Base-by-base conservation (phyloP, 1,140 invertebrate species). In the Calliphora vicina region DNA sequence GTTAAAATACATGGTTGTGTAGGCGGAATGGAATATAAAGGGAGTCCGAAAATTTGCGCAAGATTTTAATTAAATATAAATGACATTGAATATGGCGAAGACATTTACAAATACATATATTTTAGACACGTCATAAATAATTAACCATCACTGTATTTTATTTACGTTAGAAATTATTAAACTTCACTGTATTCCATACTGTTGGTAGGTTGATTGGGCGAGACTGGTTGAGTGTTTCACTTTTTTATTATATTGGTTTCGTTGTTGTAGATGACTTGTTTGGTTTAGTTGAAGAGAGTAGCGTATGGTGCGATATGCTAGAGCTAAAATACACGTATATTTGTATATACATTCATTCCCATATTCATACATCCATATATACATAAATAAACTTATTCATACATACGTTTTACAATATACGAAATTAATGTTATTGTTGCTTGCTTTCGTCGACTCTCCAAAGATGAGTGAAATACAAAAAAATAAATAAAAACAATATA, bases 401-500 rank as follows among this genome's bases (percentile, higher is more conserved):
- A 57, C 45, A 57, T 57, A 17, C 45, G 12, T 57, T 35, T 35
- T 35, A 35, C 35, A 35, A 35, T 35, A 35, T 35, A 35, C 35
- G 10, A 35, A 35, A 35, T 35, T 35, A 35, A 35, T 35, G 35
- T 35, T 35, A 35, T 35, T 35, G 35, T 35, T 35, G 35, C 35
- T 35, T 35, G 27, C 10, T 76, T 76, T 76, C 15, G 25, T 73
- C 26, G 73, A 20, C 74, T 78, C 74, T 78, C 74, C 35, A 78
- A 23, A 43, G 9, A 67, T 12, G 50, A 57, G 50, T 57, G n/a
- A 57, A 35, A 35, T 35, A 35, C 10, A 35, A 35, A 35, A 57
- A 57, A n/a, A n/a, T n/a, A n/a, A n/a, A n/a, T n/a, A n/a, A n/a
- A 67, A 67, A 67, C 15, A 57, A 57, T 57, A 78, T 78, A 43